A percentile compares a stretch with the other conserved stretches of the same genome.
Evolutionary conservation across 2,113 vertebrate species (phyloP).

Genomic region (Puma concolor): DNA sequence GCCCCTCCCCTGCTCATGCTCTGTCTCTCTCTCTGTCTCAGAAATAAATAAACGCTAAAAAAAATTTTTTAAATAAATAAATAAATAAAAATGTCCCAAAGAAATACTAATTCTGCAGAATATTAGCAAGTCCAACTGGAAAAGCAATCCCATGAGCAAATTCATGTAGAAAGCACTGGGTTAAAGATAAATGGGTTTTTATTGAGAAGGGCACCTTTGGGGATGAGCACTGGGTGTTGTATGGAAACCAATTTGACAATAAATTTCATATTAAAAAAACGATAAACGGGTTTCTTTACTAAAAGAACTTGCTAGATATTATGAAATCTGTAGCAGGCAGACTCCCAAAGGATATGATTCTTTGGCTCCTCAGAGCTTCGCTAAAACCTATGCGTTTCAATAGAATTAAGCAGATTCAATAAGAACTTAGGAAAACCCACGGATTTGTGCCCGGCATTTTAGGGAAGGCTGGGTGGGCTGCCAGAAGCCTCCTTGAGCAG

Average conservation of each 20-base stretch:
- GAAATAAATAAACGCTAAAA: no score
- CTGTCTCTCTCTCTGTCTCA: no score
- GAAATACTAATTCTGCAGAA: background rate
- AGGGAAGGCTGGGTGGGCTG: accelerated
- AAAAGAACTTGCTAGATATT: accelerated
- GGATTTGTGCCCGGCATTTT: background rate
- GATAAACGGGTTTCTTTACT: background rate
- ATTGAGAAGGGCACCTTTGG: no score
- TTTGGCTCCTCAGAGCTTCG: background rate
- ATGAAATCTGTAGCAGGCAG: background rate
- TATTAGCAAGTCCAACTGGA: background rate
- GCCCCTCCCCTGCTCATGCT: no score
- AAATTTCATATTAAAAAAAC: no score
- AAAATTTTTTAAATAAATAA: no score
- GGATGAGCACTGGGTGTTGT: no score
- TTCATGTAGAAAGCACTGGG: background rate
- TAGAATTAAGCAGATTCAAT: background rate
- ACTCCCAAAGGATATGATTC: background rate
- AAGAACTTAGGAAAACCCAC: background rate
- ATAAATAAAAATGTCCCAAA: background rate
- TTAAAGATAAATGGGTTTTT: background rate
- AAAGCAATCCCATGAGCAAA: background rate
- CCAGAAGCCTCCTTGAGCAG: background rate
- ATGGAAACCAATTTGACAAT: no score
- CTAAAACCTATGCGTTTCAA: background rate